Percentiles rank a stretch among this genome's conserved stretches.
Conservation (phyloP, 1,140 invertebrate species). For the Carcinoscorpius rotundicauda region DNA sequence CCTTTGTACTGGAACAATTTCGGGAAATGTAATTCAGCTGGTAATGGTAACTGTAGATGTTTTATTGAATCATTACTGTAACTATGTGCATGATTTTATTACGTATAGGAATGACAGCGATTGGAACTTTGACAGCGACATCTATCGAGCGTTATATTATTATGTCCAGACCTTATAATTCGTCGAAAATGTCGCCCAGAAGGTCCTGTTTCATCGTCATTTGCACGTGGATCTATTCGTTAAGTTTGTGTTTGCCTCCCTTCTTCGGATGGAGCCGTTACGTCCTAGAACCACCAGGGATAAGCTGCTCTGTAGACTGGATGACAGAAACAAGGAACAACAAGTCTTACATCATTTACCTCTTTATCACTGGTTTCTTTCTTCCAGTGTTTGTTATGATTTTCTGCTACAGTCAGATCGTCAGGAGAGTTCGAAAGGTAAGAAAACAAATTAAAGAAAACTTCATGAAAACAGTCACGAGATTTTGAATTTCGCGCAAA, state of each 20-base stretch:
- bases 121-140: conserved; percentile 40
- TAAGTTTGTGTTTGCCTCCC: conserved; percentile 37
- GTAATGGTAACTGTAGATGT: no score
- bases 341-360: conserved; percentile 37
- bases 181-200: conserved; percentile 32
- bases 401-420: conserved; percentile 33
- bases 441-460: conserved; percentile 24
- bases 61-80: no score
- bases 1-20: no score
- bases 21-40: no score
- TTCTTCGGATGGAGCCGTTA: conserved; percentile 43
- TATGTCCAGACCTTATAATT: conserved; percentile 32
- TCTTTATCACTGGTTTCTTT: conserved; percentile 39
- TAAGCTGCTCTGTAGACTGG: conserved; percentile 46
- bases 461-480: no score
- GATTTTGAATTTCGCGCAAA: no score
- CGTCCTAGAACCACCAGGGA: conserved; percentile 39
- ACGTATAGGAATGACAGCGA: conserved; percentile 24
- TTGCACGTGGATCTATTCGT: conserved; percentile 40
- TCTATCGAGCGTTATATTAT: conserved; percentile 41
- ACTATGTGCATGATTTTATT: no score
- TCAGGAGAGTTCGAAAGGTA: conserved; percentile 45
- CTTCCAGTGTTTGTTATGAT: conserved; percentile 37
- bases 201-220: conserved; percentile 31
- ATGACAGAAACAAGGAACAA: conserved; percentile 33